Conservation (phyloP, 2,113 vertebrate genomes). For the Gavialis gangeticus region DNA sequence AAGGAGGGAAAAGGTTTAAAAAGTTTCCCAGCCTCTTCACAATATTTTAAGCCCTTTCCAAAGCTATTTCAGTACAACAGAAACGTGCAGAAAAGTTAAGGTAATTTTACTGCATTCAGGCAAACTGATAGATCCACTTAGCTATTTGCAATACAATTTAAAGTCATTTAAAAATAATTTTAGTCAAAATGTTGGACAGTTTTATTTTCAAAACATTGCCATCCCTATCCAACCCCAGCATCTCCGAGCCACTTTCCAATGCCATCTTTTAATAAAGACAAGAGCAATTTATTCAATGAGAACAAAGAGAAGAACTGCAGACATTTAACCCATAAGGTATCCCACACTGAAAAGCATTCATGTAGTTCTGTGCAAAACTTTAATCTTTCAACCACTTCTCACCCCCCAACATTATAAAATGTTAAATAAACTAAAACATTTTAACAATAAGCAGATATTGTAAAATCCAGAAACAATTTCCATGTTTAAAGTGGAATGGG, state of each 20-base stretch:
- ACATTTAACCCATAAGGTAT: not conserved
- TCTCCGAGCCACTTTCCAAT: not conserved
- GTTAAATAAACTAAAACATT: not conserved
- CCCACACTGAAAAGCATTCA: slow-evolving; percentile 6
- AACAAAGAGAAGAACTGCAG: slow-evolving; percentile 52
- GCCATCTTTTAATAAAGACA: slow-evolving; percentile 39
- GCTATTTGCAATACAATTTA: not conserved
- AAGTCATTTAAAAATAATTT: not conserved
- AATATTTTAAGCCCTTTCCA: not conserved
- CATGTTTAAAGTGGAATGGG: not conserved
- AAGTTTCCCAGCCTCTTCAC: not conserved
- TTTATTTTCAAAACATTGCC: not conserved
- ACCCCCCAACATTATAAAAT: no score
- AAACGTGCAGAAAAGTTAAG: slow-evolving; percentile 17
- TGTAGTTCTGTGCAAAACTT: not conserved
- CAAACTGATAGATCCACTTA: not conserved
- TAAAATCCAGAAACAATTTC: not conserved
- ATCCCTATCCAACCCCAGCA: not conserved
- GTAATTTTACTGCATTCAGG: not conserved
- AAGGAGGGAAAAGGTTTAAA: not conserved
- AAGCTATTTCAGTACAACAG: not conserved
- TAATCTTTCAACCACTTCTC: not conserved
- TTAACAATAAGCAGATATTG: not conserved
- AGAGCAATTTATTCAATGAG: slow-evolving; percentile 13
- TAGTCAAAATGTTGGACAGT: not conserved